phyloP scores from a whole-genome alignment of 2,797 vertebrate genomes.

The Dendrocincla fuliginosa region DNA sequence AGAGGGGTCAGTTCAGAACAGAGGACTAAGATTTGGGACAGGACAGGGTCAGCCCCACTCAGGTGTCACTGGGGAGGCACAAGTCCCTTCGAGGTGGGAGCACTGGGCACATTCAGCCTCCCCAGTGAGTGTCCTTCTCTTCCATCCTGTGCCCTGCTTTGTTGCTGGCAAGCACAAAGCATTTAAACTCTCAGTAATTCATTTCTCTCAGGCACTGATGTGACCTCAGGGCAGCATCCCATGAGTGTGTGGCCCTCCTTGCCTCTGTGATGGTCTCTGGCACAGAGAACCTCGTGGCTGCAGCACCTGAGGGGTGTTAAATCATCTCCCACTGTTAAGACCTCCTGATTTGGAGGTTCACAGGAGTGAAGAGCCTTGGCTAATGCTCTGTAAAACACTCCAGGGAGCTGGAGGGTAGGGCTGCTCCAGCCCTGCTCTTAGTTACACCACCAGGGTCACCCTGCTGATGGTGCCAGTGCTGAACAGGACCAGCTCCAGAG shows the following conservation, averaged over 20 bases:
- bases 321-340: neutral
- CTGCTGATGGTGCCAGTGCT: neutral
- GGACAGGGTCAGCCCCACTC: neutral
- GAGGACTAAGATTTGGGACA: neutral
- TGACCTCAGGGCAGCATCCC: neutral
- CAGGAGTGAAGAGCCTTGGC: neutral
- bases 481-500: neutral
- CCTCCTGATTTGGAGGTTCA: neutral
- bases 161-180: neutral
- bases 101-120: neutral
- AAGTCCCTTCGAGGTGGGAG: accelerated
- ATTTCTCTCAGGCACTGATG: neutral
- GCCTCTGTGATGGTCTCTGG: neutral
- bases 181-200: neutral
- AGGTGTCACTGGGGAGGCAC: no score
- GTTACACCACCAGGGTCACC: neutral
- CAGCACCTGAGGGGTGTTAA: neutral
- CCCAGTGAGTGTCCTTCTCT: neutral
- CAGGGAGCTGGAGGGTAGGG: neutral
- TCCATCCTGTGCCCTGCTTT: neutral
- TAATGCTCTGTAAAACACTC: neutral
- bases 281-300: neutral
- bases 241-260: neutral
- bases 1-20: neutral
- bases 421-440: neutral